Evolutionary conservation across 2,888 invertebrate species (phyloP).

Genomic region (Galerucella pusilla): DNA sequence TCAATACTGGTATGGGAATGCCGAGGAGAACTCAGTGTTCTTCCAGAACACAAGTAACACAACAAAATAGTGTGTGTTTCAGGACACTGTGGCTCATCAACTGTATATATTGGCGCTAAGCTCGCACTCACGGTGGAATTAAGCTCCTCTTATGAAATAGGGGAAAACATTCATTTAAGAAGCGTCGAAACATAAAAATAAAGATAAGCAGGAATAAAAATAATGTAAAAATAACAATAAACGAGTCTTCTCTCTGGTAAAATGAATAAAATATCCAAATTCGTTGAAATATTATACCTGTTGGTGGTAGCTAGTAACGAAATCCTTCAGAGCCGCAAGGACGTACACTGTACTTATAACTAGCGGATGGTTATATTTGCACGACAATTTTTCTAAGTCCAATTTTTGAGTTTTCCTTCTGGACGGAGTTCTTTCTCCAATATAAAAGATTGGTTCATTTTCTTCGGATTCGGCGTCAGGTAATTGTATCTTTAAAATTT

Average conservation of each 20-base stretch:
- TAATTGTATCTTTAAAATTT: not conserved
- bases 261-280: too few species aligned
- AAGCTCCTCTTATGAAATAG: too few species aligned
- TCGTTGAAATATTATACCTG: not conserved
- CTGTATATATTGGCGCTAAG: too few species aligned
- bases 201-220: not conserved
- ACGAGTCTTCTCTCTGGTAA: too few species aligned
- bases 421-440: not conserved
- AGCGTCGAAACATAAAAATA: too few species aligned
- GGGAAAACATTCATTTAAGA: not conserved
- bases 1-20: too few species aligned
- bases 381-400: slow-evolving; percentile 19
- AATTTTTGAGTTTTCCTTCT: slow-evolving; percentile 4
- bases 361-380: slow-evolving; percentile 33
- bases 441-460: not conserved
- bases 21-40: too few species aligned
- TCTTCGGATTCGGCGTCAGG: not conserved
- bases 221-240: too few species aligned
- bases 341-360: slow-evolving; percentile 33
- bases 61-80: too few species aligned
- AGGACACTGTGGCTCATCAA: too few species aligned
- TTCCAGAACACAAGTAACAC: too few species aligned
- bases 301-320: slow-evolving; percentile 22
- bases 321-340: slow-evolving; percentile 31
- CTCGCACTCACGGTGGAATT: too few species aligned